Evolutionary conservation across 2,888 invertebrate species (phyloP).

Genomic region (Diabrotica balteata): DNA sequence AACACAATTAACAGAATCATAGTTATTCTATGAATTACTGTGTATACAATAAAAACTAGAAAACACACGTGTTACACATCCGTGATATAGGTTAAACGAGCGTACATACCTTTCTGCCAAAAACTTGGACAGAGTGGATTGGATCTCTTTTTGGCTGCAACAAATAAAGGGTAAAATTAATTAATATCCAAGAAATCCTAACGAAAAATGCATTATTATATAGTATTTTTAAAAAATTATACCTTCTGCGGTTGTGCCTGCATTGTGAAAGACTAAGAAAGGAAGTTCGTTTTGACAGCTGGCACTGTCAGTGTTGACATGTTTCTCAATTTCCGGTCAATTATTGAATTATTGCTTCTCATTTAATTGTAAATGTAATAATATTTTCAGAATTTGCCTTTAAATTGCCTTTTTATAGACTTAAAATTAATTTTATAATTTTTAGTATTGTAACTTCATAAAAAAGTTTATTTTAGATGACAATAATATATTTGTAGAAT

Average conservation of each 20-base stretch:
- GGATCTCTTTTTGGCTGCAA: constrained; percentile 81
- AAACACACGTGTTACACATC: constrained; percentile 37
- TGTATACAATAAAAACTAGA: not conserved
- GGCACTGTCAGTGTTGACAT: constrained; percentile 11
- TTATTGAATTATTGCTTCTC: not conserved
- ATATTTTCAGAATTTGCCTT: not conserved
- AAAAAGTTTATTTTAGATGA: not conserved
- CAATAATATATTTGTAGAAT: too few species aligned
- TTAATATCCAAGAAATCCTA: not conserved
- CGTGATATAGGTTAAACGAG: constrained; percentile 37
- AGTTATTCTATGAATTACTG: not conserved
- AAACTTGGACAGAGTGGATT: constrained; percentile 94
- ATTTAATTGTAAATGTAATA: not conserved
- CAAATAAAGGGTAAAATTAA: constrained; percentile 40
- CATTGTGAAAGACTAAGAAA: constrained; percentile 34
- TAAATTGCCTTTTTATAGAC: not conserved
- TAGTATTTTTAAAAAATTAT: constrained; percentile 11
- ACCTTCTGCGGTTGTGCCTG: constrained; percentile 36
- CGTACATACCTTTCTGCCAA: constrained; percentile 89
- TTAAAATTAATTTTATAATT: too few species aligned
- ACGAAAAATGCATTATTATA: not conserved
- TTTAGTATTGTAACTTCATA: not conserved
- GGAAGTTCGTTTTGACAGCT: constrained; percentile 27
- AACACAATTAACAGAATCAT: too few species aligned
- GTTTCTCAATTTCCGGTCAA: constrained; percentile 8